phyloP scores from a whole-genome alignment of 1,140 invertebrate genomes.

The Bombus affinis region DNA sequence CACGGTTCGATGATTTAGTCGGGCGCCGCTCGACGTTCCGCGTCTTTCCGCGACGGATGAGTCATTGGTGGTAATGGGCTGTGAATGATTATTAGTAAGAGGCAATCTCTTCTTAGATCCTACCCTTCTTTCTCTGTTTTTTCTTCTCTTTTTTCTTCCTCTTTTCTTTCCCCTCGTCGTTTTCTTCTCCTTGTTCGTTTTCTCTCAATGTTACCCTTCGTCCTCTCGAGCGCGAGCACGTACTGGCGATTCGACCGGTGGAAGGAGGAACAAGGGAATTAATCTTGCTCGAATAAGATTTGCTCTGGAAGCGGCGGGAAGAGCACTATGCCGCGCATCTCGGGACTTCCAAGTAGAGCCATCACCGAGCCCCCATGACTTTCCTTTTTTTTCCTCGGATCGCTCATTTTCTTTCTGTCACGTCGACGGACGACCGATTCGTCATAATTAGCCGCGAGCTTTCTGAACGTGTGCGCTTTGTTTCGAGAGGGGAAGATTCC shows the following conservation, averaged over 20 bases:
- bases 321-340: slow-evolving; percentile 10
- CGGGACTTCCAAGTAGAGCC: slow-evolving; percentile 24
- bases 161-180: background rate
- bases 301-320: slow-evolving; percentile 9
- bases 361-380: background rate
- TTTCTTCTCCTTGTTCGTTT: background rate
- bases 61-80: slow-evolving; percentile 65
- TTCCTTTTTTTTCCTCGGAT: slow-evolving; percentile 1
- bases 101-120: slow-evolving; percentile 35
- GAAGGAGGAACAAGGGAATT: slow-evolving; percentile 42
- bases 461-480: background rate
- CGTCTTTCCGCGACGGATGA: slow-evolving; percentile 60
- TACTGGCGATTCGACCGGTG: slow-evolving; percentile 40
- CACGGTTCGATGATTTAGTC: slow-evolving; percentile 61
- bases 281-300: slow-evolving; percentile 60
- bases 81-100: slow-evolving; percentile 66
- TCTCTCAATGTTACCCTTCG: slow-evolving; percentile 7
- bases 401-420: slow-evolving; percentile 8
- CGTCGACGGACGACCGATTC: background rate
- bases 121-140: background rate
- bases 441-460: slow-evolving; percentile 4
- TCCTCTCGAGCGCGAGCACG: slow-evolving; percentile 13
- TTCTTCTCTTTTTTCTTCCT: background rate
- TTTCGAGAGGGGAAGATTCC: background rate
- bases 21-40: slow-evolving; percentile 37